Evolutionary conservation across 1,140 invertebrate species (phyloP), one percentile per base, ranked within the genome.

Genomic region (Rhopalosiphum maidis): DNA sequence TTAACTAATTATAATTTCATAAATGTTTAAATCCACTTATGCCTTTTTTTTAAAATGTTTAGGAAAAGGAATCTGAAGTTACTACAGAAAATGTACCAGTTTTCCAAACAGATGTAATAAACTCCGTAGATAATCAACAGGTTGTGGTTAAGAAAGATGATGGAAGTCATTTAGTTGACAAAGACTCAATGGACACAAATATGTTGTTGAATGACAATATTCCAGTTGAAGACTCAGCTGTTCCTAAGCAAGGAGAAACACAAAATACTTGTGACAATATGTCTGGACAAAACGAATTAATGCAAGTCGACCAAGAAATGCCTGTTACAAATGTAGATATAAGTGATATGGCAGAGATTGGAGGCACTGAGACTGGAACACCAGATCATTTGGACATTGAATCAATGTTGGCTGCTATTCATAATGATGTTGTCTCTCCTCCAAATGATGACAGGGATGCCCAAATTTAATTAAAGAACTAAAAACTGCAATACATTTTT

Each of bases 341-440:
- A n/a, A 23, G 11, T 35, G 93, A 51, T 18, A 37, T 43, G 22
- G 25, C 54, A 85, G 41, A 41, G 41, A 18, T 83, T 35, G 25
- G 15, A 35, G 54, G 46, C 0, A 21, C 41, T 54, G 55, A 90
- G 0, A 9, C 60, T 5, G 60, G 3, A n/a, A 77, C 60, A 46
- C 4, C 35, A 51, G 37, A 82, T 8, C 60, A 89, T 83, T 60
- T 94, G 25, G 94, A 94, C 25, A 89, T 94, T 1, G 94, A 94
- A 55, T 89, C 94, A 4, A 94, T 94, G 94, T 93, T 94, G 22
- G 94, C 94, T 55, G 90, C 83, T 5, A 46, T 94, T 55, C 94
- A 94, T 51, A 94, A 93, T 93, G 94, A 93, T 87, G 37, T 68
- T 3, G 60, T 68, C 60, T 30, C 30, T n/a, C n/a, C 60, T 4